Evolutionary conservation across 2,113 vertebrate species (phyloP).

Genomic region (Rhizomys pruinosus): DNA sequence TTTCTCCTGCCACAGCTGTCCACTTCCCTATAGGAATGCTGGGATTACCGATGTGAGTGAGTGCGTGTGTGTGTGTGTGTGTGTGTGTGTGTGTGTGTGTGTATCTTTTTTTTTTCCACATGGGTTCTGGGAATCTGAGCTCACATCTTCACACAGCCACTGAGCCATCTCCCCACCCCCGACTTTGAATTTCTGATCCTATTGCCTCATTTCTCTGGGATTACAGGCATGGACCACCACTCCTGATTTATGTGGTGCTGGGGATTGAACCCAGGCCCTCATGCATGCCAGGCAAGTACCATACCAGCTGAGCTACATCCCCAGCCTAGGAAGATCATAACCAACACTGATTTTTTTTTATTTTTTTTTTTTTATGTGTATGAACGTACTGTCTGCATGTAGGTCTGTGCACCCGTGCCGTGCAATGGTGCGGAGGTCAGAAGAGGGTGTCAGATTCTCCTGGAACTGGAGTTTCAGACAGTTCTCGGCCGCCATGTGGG

Average conservation of each 20-base stretch:
- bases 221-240: neutral
- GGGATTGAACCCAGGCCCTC: neutral
- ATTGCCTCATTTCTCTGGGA: neutral
- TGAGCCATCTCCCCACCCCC: neutral
- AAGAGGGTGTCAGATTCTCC: too few species aligned
- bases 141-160: too few species aligned
- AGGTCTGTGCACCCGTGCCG: too few species aligned
- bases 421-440: too few species aligned
- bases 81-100: too few species aligned
- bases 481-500: too few species aligned
- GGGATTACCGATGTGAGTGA: neutral
- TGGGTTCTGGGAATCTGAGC: neutral
- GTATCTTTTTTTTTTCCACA: neutral
- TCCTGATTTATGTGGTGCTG: neutral
- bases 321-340: neutral
- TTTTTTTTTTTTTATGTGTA: too few species aligned
- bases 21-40: neutral
- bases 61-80: too few species aligned
- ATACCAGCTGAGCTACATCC: neutral
- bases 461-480: too few species aligned
- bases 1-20: neutral
- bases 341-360: slow-evolving; percentile 2
- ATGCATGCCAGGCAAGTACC: neutral
- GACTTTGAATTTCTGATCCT: neutral
- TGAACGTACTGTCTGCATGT: too few species aligned